Base-by-base conservation (phyloP, 2,113 vertebrate species). In the Thamnophis sirtalis region DNA sequence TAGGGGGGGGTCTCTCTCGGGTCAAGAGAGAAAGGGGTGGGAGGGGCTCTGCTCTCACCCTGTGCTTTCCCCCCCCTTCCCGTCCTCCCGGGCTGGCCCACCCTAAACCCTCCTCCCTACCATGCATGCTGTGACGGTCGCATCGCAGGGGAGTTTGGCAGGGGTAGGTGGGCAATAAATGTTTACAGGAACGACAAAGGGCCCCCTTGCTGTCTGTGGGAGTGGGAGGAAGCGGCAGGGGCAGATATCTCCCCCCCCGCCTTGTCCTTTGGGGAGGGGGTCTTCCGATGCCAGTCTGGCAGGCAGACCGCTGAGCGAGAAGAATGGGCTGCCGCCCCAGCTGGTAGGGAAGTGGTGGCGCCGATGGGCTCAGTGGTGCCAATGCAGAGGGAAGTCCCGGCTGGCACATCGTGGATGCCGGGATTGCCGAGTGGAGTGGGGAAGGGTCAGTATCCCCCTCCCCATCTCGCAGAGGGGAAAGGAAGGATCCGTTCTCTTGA, bases 251-350 rank as follows among this genome's bases (percentile, higher is more conserved):
- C 48, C 4, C 4, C 21, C n/a, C 48, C 4, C 4, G 2, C 1
- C 26, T 28, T 28, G 60, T 11, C 26, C 60, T 13, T 28, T 33
- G 15, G n/a, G 13, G 10, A 1, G n/a, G 11, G 10, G 28, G 0
- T 7, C n/a, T 15, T 1, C 5, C 0, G 5, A 17, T 0, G n/a
- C 13, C 60, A 15, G 24, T 3, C 9, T 3, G 24, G 58, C 58
- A 60, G 24, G 26, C 24, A 11, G 5, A 5, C 11, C 15, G 63
- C 63, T n/a, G 4, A 68, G 28, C 11, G 13, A 73, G 2, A 5
- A 13, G 1, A 6, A 2, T 0, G 2, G 13, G 63, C 28, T 0
- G 63, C n/a, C n/a, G n/a, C n/a, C n/a, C n/a, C 6, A 0, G 28
- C 9, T 26, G 60, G 60, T 9, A 11, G 60, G 60, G 9, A 11